These are phyloP conservation scores for Chloroceryle aenea DNA, from an alignment of 2,113 vertebrate genomes.

Conservation along the genomic window DNA sequence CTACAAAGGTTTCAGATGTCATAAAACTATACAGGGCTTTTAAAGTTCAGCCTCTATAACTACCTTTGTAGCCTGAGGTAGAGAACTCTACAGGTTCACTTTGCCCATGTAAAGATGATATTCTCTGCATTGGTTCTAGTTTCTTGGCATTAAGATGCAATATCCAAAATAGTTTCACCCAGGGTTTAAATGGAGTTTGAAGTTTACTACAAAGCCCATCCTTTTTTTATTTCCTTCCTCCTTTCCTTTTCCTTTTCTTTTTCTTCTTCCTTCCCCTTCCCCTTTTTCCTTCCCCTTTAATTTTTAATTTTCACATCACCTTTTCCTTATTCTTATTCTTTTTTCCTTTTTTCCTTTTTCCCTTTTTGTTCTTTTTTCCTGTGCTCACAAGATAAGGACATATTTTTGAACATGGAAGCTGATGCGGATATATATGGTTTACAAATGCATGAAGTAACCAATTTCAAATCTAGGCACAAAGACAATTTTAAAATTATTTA, in stretches of 20 bases:
- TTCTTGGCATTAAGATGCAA: background rate
- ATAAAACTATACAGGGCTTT: slow-evolving; percentile 10
- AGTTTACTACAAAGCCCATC: background rate
- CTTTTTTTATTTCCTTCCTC: too few species aligned
- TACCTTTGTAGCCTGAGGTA: background rate
- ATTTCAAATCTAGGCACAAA: background rate
- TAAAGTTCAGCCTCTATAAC: slow-evolving; percentile 19
- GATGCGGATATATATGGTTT: background rate
- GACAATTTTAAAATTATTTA: background rate
- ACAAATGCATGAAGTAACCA: background rate
- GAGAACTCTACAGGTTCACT: background rate
- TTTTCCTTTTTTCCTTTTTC: background rate
- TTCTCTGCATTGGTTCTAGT: slow-evolving; percentile 13
- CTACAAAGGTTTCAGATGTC: background rate
- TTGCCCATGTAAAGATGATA: background rate
- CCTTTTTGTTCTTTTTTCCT: background rate
- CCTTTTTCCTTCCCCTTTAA: too few species aligned
- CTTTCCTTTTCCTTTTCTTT: background rate
- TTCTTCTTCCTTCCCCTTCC: background rate
- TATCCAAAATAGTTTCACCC: background rate
- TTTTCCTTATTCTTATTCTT: background rate
- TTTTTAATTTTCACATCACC: background rate
- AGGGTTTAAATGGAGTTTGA: background rate
- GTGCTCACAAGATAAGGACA: background rate
- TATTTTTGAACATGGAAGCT: background rate